Evolutionary conservation across 30 jellyfish, hydroid and myxozoan species (phyloP).

Genomic region (Hydra vulgaris): DNA sequence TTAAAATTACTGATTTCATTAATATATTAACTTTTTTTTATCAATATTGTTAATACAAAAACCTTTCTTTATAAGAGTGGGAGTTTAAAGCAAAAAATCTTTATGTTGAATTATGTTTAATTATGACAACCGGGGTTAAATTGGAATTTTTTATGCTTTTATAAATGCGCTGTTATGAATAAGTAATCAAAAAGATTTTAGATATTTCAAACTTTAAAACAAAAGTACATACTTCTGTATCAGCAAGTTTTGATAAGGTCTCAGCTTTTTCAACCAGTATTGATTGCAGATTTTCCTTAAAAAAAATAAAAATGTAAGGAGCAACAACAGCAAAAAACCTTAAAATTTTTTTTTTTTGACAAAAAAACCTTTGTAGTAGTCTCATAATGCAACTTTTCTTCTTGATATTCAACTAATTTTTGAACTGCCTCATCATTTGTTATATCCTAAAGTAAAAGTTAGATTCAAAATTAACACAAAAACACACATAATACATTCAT

Average conservation of each 20-base stretch:
- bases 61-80: too few species aligned
- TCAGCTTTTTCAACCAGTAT: slow-evolving; percentile 52
- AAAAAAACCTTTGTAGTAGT: slow-evolving; percentile 53
- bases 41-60: too few species aligned
- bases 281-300: slow-evolving; percentile 56
- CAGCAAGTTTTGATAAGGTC: slow-evolving; percentile 51
- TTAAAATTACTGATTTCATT: too few species aligned
- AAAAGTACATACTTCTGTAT: slow-evolving; percentile 80
- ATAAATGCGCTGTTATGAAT: too few species aligned
- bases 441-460: slow-evolving; percentile 27
- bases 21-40: too few species aligned
- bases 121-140: too few species aligned
- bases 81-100: too few species aligned
- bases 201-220: too few species aligned
- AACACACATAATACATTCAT: neutral
- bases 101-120: too few species aligned
- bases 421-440: slow-evolving; percentile 52
- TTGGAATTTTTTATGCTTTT: too few species aligned
- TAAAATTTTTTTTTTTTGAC: too few species aligned
- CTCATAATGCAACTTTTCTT: slow-evolving; percentile 60
- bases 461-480: neutral
- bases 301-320: slow-evolving; percentile 1
- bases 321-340: too few species aligned
- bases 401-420: slow-evolving; percentile 40
- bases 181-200: neutral